These are phyloP conservation scores for Drosophila atroscutellata DNA, from an alignment of 2,888 invertebrate species.

Conservation along the genomic window DNA sequence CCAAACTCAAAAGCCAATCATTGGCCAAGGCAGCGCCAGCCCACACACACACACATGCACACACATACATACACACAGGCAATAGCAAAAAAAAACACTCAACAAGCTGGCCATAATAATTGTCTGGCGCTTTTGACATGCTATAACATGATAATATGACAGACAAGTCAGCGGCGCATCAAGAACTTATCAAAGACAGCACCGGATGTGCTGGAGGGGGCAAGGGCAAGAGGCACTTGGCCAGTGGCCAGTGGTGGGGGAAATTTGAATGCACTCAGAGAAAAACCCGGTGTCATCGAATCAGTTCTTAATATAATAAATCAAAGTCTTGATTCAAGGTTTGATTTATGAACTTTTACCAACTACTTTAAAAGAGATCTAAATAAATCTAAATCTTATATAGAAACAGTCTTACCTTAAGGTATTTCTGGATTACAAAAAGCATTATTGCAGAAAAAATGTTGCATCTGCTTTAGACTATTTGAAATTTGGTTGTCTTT, in stretches of 20 bases:
- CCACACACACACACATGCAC: slow-evolving; percentile 53
- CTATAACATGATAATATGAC: slow-evolving; percentile 79
- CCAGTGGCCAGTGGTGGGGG: neutral
- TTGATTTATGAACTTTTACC: neutral
- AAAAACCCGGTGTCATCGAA: neutral
- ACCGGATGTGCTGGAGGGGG: slow-evolving; percentile 56
- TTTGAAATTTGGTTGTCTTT: neutral
- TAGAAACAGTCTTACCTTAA: neutral
- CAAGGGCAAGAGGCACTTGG: neutral
- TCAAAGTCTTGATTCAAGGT: neutral
- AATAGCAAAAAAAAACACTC: slow-evolving; percentile 42
- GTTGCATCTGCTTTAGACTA: neutral
- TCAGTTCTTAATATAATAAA: neutral
- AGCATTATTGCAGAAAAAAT: neutral
- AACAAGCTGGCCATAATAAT: slow-evolving; percentile 46
- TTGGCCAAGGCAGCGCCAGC: slow-evolving; percentile 45
- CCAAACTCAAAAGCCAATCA: slow-evolving; percentile 22
- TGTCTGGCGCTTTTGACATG: slow-evolving; percentile 71
- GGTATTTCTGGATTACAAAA: neutral
- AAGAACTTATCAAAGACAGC: slow-evolving; percentile 60
- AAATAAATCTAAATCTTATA: neutral
- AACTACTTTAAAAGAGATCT: neutral
- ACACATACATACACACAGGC: slow-evolving; percentile 48
- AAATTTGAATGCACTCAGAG: slow-evolving; percentile 2
- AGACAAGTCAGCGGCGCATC: slow-evolving; percentile 72